A percentile compares a stretch with the other conserved stretches of the same genome.
These are phyloP conservation scores for Nowickia ferox DNA, from an alignment of 2,888 invertebrate species.

Conservation along the genomic window DNA sequence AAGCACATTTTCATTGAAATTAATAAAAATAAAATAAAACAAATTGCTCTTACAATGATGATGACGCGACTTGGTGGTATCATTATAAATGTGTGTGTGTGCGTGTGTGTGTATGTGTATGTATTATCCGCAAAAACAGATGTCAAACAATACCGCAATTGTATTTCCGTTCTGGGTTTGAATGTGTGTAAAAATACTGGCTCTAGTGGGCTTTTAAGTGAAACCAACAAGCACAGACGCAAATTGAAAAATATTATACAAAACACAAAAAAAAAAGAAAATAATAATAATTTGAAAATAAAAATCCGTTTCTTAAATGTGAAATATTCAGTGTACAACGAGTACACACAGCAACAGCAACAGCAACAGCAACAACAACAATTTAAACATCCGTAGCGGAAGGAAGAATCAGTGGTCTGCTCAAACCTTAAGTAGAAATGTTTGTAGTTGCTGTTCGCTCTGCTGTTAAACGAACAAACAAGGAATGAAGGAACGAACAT, in stretches of 20 bases:
- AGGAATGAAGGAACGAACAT: not conserved
- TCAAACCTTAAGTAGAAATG: slow-evolving; percentile 66
- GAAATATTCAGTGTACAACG: slow-evolving; percentile 49
- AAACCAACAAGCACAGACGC: slow-evolving; percentile 49
- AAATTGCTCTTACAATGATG: slow-evolving; percentile 25
- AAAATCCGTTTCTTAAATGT: slow-evolving; percentile 50
- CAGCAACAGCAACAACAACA: slow-evolving; percentile 42
- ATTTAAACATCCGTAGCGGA: slow-evolving; percentile 71
- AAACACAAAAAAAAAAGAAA: slow-evolving; percentile 21
- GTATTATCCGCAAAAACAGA: slow-evolving; percentile 60
- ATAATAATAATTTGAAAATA: slow-evolving; percentile 5
- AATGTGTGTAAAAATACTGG: slow-evolving; percentile 28
- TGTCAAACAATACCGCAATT: slow-evolving; percentile 68
- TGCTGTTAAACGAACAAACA: slow-evolving; percentile 9
- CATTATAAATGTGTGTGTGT: slow-evolving; percentile 9
- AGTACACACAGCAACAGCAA: not conserved
- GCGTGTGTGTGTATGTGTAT: too few species aligned
- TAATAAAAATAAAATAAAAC: not conserved
- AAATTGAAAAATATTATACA: slow-evolving; percentile 58
- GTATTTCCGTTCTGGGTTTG: slow-evolving; percentile 65
- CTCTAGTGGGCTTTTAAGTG: slow-evolving; percentile 54
- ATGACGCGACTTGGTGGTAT: slow-evolving; percentile 32
- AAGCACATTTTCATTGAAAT: not conserved
- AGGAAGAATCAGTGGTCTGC: slow-evolving; percentile 72
- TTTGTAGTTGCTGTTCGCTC: slow-evolving; percentile 47